Evolutionary conservation across 2,888 invertebrate species (phyloP).

Genomic region (Ischnura elegans): DNA sequence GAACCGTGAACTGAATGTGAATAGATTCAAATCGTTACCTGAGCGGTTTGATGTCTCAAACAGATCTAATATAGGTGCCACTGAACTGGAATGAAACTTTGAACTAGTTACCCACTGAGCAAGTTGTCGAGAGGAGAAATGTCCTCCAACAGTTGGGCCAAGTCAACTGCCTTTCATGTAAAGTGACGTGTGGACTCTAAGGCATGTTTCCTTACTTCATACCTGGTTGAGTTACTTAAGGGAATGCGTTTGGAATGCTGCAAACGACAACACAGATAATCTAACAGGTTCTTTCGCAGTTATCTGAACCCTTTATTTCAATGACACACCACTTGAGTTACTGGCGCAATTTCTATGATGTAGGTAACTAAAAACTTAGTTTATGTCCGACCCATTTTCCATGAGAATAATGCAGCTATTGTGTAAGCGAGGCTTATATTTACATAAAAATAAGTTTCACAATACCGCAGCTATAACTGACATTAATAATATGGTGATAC

Average conservation of each 20-base stretch:
- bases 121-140: background rate
- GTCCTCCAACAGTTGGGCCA: background rate
- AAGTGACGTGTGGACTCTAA: background rate
- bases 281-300: too few species aligned
- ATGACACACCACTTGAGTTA: too few species aligned
- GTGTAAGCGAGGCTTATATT: too few species aligned
- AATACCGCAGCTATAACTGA: too few species aligned
- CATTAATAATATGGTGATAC: too few species aligned
- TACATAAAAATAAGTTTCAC: too few species aligned
- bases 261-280: background rate
- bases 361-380: too few species aligned
- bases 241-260: background rate
- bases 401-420: too few species aligned
- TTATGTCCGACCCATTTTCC: too few species aligned
- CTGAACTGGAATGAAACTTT: background rate
- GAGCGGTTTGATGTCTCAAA: background rate
- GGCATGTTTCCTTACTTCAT: background rate
- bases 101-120: conserved; percentile 6
- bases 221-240: background rate
- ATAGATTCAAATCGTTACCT: background rate
- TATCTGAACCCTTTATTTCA: too few species aligned
- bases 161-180: background rate
- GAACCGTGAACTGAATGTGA: background rate
- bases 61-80: background rate
- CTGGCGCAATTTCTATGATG: too few species aligned